A percentile compares a stretch with the other conserved stretches of the same genome.
phyloP scores from a whole-genome alignment of 2,113 vertebrate genomes.

The Suricata suricatta region DNA sequence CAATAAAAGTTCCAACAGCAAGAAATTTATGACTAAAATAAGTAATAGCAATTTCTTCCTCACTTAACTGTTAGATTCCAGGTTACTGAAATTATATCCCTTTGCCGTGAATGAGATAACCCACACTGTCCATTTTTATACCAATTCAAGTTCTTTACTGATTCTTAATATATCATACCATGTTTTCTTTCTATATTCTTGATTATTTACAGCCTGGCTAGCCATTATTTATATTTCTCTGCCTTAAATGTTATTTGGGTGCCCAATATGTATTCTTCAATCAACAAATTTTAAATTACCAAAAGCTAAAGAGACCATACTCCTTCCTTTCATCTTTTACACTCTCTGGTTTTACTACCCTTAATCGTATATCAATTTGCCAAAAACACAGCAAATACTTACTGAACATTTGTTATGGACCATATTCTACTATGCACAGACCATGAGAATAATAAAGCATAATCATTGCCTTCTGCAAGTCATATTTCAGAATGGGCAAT shows the following conservation, averaged over 20 bases:
- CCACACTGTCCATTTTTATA: neutral
- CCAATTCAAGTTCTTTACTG: neutral
- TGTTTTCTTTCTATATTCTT: neutral
- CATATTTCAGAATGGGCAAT: neutral
- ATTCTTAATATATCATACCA: neutral
- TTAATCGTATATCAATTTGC: neutral
- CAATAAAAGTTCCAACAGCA: neutral
- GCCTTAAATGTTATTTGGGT: neutral
- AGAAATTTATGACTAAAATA: neutral
- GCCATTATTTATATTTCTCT: neutral
- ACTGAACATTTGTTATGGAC: neutral
- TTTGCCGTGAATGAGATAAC: neutral
- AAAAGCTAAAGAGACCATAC: neutral
- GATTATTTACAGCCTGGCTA: neutral
- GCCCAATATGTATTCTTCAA: neutral
- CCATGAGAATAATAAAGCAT: neutral
- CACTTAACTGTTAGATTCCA: neutral
- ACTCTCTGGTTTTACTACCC: neutral
- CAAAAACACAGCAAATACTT: neutral
- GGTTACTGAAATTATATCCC: neutral
- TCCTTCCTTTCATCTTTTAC: neutral
- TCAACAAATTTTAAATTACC: neutral
- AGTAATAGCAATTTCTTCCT: neutral
- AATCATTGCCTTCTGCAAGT: neutral
- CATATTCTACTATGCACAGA: neutral